Evolutionary conservation across 2,797 vertebrate genomes (phyloP), one percentile per base, ranked within the genome.

Genomic region (Gadopsis marmoratus): DNA sequence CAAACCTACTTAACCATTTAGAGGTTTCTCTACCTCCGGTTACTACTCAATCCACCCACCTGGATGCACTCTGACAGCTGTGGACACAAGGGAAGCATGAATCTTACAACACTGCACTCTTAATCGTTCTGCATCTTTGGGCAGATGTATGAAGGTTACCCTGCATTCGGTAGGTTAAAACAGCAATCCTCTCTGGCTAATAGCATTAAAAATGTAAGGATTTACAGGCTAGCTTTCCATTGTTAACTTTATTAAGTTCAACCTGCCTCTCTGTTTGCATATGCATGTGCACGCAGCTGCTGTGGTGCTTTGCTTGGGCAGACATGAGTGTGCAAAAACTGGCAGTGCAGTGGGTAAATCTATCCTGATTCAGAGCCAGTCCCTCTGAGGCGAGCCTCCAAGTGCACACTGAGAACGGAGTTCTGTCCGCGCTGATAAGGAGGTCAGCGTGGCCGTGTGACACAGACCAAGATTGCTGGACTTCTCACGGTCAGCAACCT

Each of bases 1-100:
- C 91, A 91, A 91, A 92, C 90, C 92, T 84, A 83, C 90, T 91
- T 92, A 91, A 91, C 89, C 86, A 83, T 93, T 92, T 93, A 91
- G 90, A 83, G 86, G 82, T 91, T 73, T 64, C 84, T 82, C 67
- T 82, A 85, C 87, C 86, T 91, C 86, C 45, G 84, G 89, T 89
- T 83, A 79, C 81, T 53, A 83, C 89, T 91, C 90, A 83, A 75
- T 92, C 89, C 85, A 76, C 85, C 85, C 89, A 90, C 89, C 86
- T 90, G 88, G 89, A 90, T 89, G 45, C 67, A 58, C 74, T 76
- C 84, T 84, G 90, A 89, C 87, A 87, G 84, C 29, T 26, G 7
- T 16, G 76, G 81, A 87, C 86, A 69, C 83, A 8, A 41, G 90
- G 88, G 89, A 87, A 33, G 47, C 67, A 79, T 64, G 84, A 78